These are phyloP conservation scores for Philhelius pedissequus DNA, from an alignment of 2,888 invertebrate genomes.

Conservation along the genomic window DNA sequence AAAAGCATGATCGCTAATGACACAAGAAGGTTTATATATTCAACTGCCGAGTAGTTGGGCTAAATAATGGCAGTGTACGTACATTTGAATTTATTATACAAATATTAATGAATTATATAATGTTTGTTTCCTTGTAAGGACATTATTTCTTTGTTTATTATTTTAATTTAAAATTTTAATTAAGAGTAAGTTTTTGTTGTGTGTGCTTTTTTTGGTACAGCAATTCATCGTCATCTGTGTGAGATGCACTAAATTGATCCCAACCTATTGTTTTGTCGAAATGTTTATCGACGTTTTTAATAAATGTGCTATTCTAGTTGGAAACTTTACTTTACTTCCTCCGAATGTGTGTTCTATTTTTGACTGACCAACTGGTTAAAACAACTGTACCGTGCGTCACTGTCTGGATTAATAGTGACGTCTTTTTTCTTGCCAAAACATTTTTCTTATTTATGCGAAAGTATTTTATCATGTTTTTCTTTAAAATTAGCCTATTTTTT, in stretches of 20 bases:
- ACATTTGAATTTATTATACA: neutral
- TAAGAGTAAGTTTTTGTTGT: neutral
- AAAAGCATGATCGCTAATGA: neutral
- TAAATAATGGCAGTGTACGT: neutral
- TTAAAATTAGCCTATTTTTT: neutral
- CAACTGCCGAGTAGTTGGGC: neutral
- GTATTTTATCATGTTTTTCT: neutral
- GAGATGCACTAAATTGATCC: too few species aligned
- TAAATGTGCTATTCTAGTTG: neutral
- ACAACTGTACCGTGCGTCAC: neutral
- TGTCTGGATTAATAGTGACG: slow-evolving; percentile 2
- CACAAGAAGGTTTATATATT: neutral
- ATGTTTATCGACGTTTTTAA: neutral
- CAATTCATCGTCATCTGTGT: neutral
- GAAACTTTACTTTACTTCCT: neutral
- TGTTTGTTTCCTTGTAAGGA: neutral
- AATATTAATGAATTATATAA: neutral
- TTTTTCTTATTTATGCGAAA: neutral
- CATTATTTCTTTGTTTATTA: neutral
- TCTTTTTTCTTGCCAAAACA: neutral
- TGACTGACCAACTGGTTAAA: neutral
- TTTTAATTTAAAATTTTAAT: neutral
- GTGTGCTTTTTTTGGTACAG: neutral
- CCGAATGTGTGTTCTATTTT: neutral
- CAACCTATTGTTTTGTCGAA: neutral